A percentile compares a stretch with the other conserved stretches of the same genome.
phyloP scores from a whole-genome alignment of 2,113 vertebrate species.

The Thunnus maccoyii region DNA sequence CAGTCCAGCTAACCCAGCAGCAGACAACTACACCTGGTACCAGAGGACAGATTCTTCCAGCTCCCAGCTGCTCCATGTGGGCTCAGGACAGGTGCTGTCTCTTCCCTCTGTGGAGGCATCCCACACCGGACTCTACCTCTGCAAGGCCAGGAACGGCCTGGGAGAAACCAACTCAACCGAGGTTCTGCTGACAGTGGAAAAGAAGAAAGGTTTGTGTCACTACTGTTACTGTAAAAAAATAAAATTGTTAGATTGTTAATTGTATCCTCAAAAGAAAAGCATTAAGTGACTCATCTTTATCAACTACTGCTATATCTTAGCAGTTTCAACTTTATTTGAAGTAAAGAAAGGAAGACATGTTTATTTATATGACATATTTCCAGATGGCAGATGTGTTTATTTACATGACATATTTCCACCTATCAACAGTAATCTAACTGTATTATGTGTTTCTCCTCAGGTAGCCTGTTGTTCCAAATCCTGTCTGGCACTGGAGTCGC shows the following conservation, averaged over 20 bases:
- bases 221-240: background rate
- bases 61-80: conserved; percentile 42
- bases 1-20: conserved; percentile 62
- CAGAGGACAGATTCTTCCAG: background rate
- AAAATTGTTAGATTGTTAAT: background rate
- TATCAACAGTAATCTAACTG: background rate
- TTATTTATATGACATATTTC: background rate
- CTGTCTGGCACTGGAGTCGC: conserved; percentile 17
- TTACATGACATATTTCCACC: background rate
- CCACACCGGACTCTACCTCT: conserved; percentile 35
- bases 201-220: background rate
- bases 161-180: conserved; percentile 31
- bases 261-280: too few relatives aligned
- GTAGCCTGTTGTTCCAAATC: background rate
- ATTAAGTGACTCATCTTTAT: background rate
- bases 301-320: background rate
- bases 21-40: conserved; percentile 71
- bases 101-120: conserved; percentile 41
- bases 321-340: too few relatives aligned
- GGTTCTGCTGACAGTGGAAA: conserved; percentile 17
- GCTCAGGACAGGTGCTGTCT: conserved; percentile 61
- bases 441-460: conserved; percentile 4
- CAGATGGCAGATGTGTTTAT: background rate
- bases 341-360: too few relatives aligned
- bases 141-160: conserved; percentile 19